Percentiles rank a stretch among this genome's conserved stretches.
These are phyloP conservation scores for Octopus sinensis DNA, from an alignment of 1,140 invertebrate species.

Conservation along the genomic window DNA sequence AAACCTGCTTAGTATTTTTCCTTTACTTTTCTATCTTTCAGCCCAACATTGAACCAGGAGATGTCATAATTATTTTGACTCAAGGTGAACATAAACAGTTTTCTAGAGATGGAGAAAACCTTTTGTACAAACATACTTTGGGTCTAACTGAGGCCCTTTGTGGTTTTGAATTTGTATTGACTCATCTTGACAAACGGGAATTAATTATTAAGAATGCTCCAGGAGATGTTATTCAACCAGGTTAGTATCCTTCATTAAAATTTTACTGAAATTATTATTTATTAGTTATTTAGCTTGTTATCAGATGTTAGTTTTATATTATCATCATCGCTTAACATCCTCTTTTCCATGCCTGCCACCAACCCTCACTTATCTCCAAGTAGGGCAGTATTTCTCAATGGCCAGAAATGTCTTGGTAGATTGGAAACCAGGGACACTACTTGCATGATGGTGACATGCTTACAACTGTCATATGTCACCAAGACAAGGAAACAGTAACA, in stretches of 20 bases:
- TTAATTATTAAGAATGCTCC: conserved; percentile 82
- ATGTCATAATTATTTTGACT: conserved; percentile 94
- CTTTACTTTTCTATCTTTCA: conserved; percentile 54
- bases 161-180: conserved; percentile 90
- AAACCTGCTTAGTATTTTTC: too few species aligned
- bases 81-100: conserved; percentile 86
- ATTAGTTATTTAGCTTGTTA: neutral
- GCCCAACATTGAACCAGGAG: conserved; percentile 83
- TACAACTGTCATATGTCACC: too few species aligned
- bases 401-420: too few species aligned
- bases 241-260: conserved; percentile 45
- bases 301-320: neutral
- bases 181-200: conserved; percentile 87
- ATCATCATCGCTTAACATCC: neutral
- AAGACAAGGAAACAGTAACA: too few species aligned
- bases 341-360: too few species aligned
- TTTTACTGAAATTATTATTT: neutral
- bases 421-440: too few species aligned
- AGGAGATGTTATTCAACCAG: conserved; percentile 80
- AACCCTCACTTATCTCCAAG: too few species aligned
- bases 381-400: too few species aligned
- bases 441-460: too few species aligned
- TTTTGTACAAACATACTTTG: conserved; percentile 75
- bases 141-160: conserved; percentile 91
- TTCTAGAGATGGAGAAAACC: conserved; percentile 79